Base-by-base conservation (phyloP, 2,888 invertebrate genomes). In the Itoplectis maculator region DNA sequence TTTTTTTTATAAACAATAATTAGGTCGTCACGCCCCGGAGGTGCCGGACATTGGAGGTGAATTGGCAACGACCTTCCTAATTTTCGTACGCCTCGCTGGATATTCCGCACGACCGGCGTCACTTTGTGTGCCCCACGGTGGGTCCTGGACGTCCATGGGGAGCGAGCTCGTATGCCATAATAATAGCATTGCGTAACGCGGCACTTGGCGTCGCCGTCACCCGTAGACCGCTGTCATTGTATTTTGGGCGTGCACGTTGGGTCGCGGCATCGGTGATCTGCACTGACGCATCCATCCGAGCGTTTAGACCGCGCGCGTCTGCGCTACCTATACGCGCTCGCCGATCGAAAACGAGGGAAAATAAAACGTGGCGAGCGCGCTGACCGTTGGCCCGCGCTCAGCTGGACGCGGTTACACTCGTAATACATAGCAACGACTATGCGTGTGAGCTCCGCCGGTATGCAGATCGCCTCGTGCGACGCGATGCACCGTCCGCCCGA, bases 251-350 rank as follows among this genome's bases (percentile, higher is more conserved):
- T 87, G 89, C 85, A 86, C 54, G 11, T 8, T 23, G 29, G 54
- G 42, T 59, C 72, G 29, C 7, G 59, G 23, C 65, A 66, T 75
- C 54, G 75, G 78, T 84, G 85, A 88, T 86, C 81, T 75, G 70
- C 84, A 83, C 85, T 86, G 88, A 89, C 87, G 85, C 86, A 80
- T 87, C 85, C 87, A 87, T 83, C 87, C 78, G 84, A 85, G 84
- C 86, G 85, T 86, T 83, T 63, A 70, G 1, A n/a, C n/a, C n/a
- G n/a, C n/a, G n/a, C 20, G 23, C 23, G 29, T 29, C 29, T 29
- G 29, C 29, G 29, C 76, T 56, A 42, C 23, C 54, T 63, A 23
- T 18, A 23, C n/a, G 42, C 40, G 18, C 13, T 35, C 59, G n/a
- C 2, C 59, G 35, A 35, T 40, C 79, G 37, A 78, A 77, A 75